Base-by-base conservation (phyloP, 2,113 vertebrate species). In the Pseudopipra pipra region DNA sequence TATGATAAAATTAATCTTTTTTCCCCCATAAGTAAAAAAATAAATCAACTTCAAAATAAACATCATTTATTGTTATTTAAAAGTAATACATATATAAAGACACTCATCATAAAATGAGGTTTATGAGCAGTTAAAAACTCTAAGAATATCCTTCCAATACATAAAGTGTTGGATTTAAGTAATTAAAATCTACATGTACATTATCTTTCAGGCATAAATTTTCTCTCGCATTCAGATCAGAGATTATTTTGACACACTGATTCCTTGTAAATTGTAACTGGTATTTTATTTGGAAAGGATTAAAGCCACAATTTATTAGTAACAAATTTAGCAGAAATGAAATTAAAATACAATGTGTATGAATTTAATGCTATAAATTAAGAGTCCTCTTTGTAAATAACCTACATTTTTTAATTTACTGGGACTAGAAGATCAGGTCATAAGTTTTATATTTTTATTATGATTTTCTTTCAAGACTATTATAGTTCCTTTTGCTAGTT, bases 381-480 rank as follows among this genome's bases (percentile, higher is more conserved):
- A n/a, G 14, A 6, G 6, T 28, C 9, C 2, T 52, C 14, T 75
- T 66, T 49, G 28, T 51, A 86, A 62, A 77, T 55, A 86, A 14
- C 1, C 1, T 54, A 6, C 8, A 18, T 47, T 93, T 85, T 77
- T 27, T 51, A 9, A 74, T 78, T 92, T 93, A 62, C 27, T 24
- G 13, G 13, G 44, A 56, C 33, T 79, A 39, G 22, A 82, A 28
- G 16, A 82, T 56, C 49, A 79, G 65, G 54, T 59, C 12, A 23
- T 59, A 78, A 80, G 56, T 72, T 82, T 76, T 79, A 44, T 89
- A 70, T 81, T 89, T 89, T 87, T 75, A 59, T 93, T 72, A 76
- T 14, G 41, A 18, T 47, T 97, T 96, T 90, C 51, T 91, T 92
- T 76, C 81, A 81, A 87, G 55, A 84, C 46, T 63, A 61, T 82